Conservation (phyloP, 2,113 vertebrate genomes). For the pig (Sus scrofa) region T2T-Sscrofa CM000818.6:106720501-106721000, state of each 20-base stretch:
- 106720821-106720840: background rate
- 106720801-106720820: background rate
- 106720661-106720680: slow-evolving; percentile 37
- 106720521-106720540: slow-evolving; percentile 66
- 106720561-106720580: slow-evolving; percentile 41
- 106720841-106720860: background rate
- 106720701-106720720: slow-evolving; percentile 28
- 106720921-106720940: slow-evolving; percentile 51
- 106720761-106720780: slow-evolving; percentile 1
- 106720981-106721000: background rate
- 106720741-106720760: slow-evolving; percentile 39
- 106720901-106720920: background rate
- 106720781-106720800: slow-evolving; percentile 56
- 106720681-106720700: background rate
- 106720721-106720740: slow-evolving; percentile 56
- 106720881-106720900: background rate
- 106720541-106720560: slow-evolving; percentile 57
- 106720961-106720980: background rate
- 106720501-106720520: slow-evolving; percentile 70
- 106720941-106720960: slow-evolving; percentile 53
- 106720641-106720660: slow-evolving; percentile 42
- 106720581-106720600: slow-evolving; percentile 55
- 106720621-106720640: slow-evolving; percentile 25
- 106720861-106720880: background rate
- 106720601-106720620: slow-evolving; percentile 32